These are phyloP conservation scores for Helogale parvula DNA, from an alignment of 2,113 vertebrate genomes.

Conservation along the genomic window DNA sequence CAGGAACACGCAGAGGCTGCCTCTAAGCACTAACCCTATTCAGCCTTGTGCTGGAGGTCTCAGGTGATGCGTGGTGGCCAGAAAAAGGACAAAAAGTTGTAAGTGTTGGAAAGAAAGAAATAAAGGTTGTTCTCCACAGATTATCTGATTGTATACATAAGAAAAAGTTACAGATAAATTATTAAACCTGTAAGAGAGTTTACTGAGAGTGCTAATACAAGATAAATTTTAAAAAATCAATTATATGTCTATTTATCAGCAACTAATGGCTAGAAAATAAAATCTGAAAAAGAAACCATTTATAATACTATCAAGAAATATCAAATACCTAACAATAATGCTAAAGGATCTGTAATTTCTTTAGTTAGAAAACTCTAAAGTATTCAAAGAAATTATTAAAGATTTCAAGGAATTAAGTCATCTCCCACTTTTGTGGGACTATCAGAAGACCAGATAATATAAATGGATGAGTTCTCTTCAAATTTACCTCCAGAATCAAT, in stretches of 20 bases:
- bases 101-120: neutral
- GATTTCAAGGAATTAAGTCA: neutral
- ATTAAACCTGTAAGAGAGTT: neutral
- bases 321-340: neutral
- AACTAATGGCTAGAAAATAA: neutral
- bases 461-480: neutral
- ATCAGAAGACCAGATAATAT: neutral
- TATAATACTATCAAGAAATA: neutral
- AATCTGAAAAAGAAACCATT: neutral
- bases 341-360: neutral
- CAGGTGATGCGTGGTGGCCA: neutral
- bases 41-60: neutral
- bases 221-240: neutral
- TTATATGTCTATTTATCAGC: neutral
- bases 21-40: neutral
- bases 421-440: neutral
- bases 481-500: neutral
- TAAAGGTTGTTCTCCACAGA: neutral
- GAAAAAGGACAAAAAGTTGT: neutral
- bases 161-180: neutral
- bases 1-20: neutral
- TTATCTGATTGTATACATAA: neutral
- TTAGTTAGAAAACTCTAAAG: neutral
- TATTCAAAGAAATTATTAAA: neutral
- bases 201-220: neutral